phyloP scores from a whole-genome alignment of 2,113 vertebrate species.

The Heterotilapia buettikoferi region DNA sequence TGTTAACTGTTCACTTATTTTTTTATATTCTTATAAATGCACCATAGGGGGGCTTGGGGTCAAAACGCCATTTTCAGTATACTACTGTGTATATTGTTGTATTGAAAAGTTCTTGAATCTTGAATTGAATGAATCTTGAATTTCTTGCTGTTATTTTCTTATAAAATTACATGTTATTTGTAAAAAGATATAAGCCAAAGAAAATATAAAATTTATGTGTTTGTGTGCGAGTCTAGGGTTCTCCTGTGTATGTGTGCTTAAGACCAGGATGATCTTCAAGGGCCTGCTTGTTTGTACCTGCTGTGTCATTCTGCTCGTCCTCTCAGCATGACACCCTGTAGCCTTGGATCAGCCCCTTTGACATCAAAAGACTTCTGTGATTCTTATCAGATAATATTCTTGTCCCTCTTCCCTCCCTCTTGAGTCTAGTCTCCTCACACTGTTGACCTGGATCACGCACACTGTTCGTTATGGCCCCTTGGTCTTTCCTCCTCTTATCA shows the following conservation, averaged over 20 bases:
- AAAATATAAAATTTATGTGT: background rate
- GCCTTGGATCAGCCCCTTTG: constrained; percentile 61
- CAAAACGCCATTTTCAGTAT: background rate
- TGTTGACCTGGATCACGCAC: constrained; percentile 61
- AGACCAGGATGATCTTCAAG: constrained; percentile 54
- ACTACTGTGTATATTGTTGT: background rate
- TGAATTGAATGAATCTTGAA: background rate
- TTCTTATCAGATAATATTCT: constrained; percentile 74
- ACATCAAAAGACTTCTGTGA: constrained; percentile 74
- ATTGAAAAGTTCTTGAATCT: background rate
- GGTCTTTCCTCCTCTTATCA: constrained; percentile 75
- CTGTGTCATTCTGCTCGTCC: constrained; percentile 67
- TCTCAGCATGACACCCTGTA: constrained; percentile 74
- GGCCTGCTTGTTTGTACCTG: constrained; percentile 77
- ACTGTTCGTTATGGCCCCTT: constrained; percentile 62
- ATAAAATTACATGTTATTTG: background rate
- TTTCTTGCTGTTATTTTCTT: background rate
- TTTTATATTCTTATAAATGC: background rate
- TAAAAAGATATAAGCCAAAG: background rate
- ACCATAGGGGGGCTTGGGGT: background rate
- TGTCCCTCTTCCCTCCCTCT: constrained; percentile 52
- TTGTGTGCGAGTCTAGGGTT: background rate
- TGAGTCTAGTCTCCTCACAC: constrained; percentile 54
- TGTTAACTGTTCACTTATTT: background rate
- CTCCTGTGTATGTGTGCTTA: constrained; percentile 45